phyloP scores from a whole-genome alignment of 2,113 vertebrate species.

The Struthidea cinerea region DNA sequence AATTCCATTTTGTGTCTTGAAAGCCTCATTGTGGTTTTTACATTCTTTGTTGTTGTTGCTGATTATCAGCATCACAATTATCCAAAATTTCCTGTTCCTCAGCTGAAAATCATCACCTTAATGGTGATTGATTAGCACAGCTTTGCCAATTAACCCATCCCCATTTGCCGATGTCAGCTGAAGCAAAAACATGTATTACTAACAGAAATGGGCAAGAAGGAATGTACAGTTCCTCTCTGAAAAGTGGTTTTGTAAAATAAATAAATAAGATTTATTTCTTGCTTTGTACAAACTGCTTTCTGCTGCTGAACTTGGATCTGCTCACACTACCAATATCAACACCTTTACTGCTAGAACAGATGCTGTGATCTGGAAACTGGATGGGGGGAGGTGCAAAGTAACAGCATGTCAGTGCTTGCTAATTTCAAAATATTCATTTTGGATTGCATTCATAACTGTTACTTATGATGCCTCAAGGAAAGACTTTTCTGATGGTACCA shows the following conservation, averaged over 20 bases:
- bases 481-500: not conserved
- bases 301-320: not conserved
- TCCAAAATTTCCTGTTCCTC: not conserved
- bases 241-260: not conserved
- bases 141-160: not conserved
- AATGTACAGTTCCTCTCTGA: not conserved
- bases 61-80: not conserved
- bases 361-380: not conserved
- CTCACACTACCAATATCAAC: not conserved
- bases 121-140: not conserved
- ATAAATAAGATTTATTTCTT: not conserved
- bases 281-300: not conserved
- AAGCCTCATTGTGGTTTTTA: not conserved
- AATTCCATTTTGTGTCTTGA: not conserved
- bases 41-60: not conserved
- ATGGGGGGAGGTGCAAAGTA: not conserved
- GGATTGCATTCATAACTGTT: not conserved
- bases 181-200: not conserved
- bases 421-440: not conserved
- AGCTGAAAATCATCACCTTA: not conserved
- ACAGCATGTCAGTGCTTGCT: not conserved
- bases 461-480: not conserved
- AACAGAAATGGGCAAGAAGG: not conserved
- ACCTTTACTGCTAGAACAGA: not conserved
- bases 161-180: not conserved